These are phyloP conservation scores for Ceratina japonica DNA, from an alignment of 1,140 invertebrate genomes.

Conservation along the genomic window DNA sequence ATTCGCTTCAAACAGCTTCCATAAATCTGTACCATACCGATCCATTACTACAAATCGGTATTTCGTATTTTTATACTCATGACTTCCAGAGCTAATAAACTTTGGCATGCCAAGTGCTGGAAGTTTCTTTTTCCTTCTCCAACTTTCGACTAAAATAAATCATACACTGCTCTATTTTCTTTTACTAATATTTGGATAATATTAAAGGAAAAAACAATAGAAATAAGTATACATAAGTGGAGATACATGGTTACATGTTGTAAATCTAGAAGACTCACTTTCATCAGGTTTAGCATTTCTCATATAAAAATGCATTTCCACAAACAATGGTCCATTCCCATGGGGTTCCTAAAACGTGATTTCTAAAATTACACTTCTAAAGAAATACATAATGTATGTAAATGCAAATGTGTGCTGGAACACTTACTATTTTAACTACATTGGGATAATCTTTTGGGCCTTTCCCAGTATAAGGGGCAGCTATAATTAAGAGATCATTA, in stretches of 20 bases:
- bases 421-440: conserved; percentile 90
- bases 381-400: background rate
- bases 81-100: conserved; percentile 90
- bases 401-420: background rate
- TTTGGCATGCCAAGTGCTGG: conserved; percentile 91
- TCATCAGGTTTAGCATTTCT: conserved; percentile 90
- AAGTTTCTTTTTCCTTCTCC: conserved; percentile 86
- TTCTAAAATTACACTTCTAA: conserved; percentile 22
- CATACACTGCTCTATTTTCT: background rate
- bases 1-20: conserved; percentile 88
- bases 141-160: conserved; percentile 85
- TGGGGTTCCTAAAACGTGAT: conserved; percentile 88
- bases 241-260: background rate
- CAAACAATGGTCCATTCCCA: conserved; percentile 95
- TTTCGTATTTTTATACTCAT: conserved; percentile 86
- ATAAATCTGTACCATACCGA: conserved; percentile 93
- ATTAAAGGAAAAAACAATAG: background rate
- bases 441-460: conserved; percentile 81
- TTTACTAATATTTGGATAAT: conserved; percentile 4
- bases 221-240: background rate
- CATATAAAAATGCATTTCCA: conserved; percentile 97
- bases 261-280: conserved; percentile 81
- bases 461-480: conserved; percentile 79
- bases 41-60: conserved; percentile 96
- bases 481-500: conserved; percentile 66